phyloP scores from a whole-genome alignment of 1,140 invertebrate species.

The Limonius californicus region DNA sequence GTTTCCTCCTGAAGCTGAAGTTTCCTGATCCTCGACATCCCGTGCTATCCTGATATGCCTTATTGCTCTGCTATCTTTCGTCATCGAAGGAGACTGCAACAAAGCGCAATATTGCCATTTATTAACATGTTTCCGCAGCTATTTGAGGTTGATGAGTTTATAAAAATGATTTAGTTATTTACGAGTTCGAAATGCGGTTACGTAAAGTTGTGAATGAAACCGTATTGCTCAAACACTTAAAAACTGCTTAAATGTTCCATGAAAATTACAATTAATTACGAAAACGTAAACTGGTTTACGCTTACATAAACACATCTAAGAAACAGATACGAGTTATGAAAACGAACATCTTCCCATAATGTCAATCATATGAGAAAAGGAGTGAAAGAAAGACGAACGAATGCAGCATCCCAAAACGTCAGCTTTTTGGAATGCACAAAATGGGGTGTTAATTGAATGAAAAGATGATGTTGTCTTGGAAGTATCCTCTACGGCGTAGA shows the following conservation, averaged over 20 bases:
- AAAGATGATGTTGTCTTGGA: background rate
- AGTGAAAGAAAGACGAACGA: background rate
- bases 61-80: constrained; percentile 49
- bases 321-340: no score
- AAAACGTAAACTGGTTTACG: no score
- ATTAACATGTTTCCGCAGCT: no score
- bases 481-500: no score
- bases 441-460: background rate
- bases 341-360: background rate
- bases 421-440: background rate
- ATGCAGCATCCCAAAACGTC: background rate
- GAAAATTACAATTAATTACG: no score
- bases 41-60: constrained; percentile 48
- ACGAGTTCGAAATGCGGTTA: no score
- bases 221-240: no score
- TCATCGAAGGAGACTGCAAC: constrained; percentile 49
- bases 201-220: no score
- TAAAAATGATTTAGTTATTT: no score
- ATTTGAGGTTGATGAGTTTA: no score
- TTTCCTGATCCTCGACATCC: constrained; percentile 51
- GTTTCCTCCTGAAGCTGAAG: constrained; percentile 52
- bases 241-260: no score
- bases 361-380: constrained; percentile 4
- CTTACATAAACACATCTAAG: no score
- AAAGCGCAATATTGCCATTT: constrained; percentile 25